These are phyloP conservation scores for human DNA, from an alignment of 2,113 vertebrate species.

Conservation along the genomic window GRCh38 chr1:13923001-13923500, in stretches of 20 bases:
- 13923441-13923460: no score
- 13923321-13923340: no score
- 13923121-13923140: neutral
- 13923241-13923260: neutral
- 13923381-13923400: no score
- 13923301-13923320: no score
- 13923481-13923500: no score
- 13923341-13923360: no score
- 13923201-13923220: neutral
- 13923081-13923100: neutral
- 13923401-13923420: no score
- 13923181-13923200: neutral
- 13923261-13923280: neutral
- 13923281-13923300: neutral
- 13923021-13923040: no score
- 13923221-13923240: neutral
- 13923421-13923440: no score
- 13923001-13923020: neutral
- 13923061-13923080: neutral
- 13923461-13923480: no score
- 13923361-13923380: no score
- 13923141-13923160: neutral
- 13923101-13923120: neutral
- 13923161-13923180: neutral
- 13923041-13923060: neutral